Base-by-base conservation (phyloP, 2,797 vertebrate genomes). In the Anniella stebbinsi region DNA sequence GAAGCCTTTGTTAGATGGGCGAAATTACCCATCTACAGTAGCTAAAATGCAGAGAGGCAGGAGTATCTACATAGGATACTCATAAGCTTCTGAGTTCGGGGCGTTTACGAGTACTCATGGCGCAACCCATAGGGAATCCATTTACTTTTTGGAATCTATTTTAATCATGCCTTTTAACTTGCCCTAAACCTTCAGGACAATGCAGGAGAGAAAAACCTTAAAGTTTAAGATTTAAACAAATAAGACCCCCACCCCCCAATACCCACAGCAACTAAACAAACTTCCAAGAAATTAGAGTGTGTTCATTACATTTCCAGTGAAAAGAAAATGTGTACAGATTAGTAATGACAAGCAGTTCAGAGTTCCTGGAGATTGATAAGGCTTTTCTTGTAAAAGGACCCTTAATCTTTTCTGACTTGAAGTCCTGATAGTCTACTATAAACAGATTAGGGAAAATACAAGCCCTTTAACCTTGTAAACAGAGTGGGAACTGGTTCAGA, bases 281-380 rank as follows among this genome's bases (percentile, higher is more conserved):
- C 36, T 60, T 90, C 76, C 41, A 25, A n/a, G 86, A 93, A 92
- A 80, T 89, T 72, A 81, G 51, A 36, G 0, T 38, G 11, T 10
- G 2, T 57, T 77, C 88, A 82, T 91, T 66, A 67, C 80, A 88
- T 80, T 33, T 75, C 45, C 41, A 21, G 51, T 60, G 77, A 60
- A 66, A 54, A 84, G 2, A 84, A 90, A 85, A 92, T 66, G 33
- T 72, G 86, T 92, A 87, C 15, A 82, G 75, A 89, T 92, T 70
- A 89, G 78, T 88, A 91, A 82, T 76, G 73, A 87, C 38, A 88
- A 86, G 33, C 57, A 88, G 48, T 69, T 84, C 28, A n/a, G 7
- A 89, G n/a, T 45, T 90, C 5, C 21, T 45, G 23, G 86, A 73
- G 33, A 36, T 2, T 36, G 10, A 17, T 75, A 54, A n/a, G 41